Evolutionary conservation across 1,140 invertebrate genomes (phyloP).

Genomic region (Ganaspis sp.): DNA sequence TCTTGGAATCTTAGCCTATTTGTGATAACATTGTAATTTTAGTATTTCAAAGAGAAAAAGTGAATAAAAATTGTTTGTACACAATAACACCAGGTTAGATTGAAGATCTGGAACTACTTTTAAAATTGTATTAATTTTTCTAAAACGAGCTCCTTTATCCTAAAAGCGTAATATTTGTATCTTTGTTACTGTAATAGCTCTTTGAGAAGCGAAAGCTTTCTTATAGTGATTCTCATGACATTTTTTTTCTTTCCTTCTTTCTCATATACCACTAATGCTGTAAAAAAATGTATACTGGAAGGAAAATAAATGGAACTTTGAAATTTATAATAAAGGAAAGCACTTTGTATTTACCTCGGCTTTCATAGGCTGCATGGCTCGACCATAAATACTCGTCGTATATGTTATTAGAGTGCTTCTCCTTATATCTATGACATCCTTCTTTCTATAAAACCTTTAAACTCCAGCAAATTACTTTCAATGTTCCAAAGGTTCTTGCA

Average conservation of each 20-base stretch:
- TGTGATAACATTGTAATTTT: not conserved
- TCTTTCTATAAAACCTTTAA: not conserved
- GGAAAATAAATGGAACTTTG: not conserved
- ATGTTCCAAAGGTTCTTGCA: no score
- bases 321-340: constrained; percentile 9
- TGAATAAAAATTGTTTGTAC: no score
- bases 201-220: not conserved
- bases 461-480: not conserved
- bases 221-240: not conserved
- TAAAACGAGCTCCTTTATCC: not conserved
- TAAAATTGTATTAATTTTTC: not conserved
- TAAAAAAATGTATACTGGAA: not conserved
- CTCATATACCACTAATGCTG: not conserved
- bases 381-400: not conserved
- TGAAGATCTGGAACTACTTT: no score
- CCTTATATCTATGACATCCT: not conserved
- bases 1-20: not conserved
- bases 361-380: not conserved
- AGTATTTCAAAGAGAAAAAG: no score
- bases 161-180: not conserved
- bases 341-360: not conserved
- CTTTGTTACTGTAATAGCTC: not conserved
- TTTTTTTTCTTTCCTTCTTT: not conserved
- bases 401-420: not conserved
- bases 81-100: not conserved